A percentile compares a stretch with the other conserved stretches of the same genome.
phyloP scores from a whole-genome alignment of 2,888 invertebrate species.

The Arenicola marina region DNA sequence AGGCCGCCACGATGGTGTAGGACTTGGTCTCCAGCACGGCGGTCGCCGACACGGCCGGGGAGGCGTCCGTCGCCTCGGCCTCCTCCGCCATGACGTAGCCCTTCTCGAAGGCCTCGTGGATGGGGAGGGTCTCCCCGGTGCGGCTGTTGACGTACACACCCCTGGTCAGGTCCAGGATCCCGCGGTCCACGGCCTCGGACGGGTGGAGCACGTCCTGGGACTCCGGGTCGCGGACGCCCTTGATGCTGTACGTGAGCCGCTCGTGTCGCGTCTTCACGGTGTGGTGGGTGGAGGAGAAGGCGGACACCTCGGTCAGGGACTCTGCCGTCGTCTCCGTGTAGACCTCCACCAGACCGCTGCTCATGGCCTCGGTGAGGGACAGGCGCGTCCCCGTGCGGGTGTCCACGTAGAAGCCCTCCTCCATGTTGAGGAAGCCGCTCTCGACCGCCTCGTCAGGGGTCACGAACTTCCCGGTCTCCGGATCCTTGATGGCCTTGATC shows the following conservation, averaged over 20 bases:
- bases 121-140: constrained; percentile 65
- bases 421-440: constrained; percentile 61
- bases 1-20: constrained; percentile 70
- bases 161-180: constrained; percentile 60
- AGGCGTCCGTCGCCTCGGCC: constrained; percentile 61
- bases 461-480: constrained; percentile 70
- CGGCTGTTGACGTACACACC: constrained; percentile 61
- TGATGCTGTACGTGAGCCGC: constrained; percentile 34
- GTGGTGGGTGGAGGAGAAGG: background rate
- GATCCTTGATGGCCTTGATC: constrained; percentile 59
- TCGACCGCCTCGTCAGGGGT: constrained; percentile 71
- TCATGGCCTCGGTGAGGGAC: constrained; percentile 46
- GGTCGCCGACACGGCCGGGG: constrained; percentile 65
- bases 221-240: constrained; percentile 71
- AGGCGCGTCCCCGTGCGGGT: constrained; percentile 46
- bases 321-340: background rate
- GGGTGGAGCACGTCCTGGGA: constrained; percentile 67
- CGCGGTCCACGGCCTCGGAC: constrained; percentile 57
- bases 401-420: constrained; percentile 10
- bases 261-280: constrained; percentile 13
- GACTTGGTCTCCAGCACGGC: constrained; percentile 69
- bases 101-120: constrained; percentile 78
- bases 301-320: background rate
- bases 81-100: constrained; percentile 81
- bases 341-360: constrained; percentile 26